Evolutionary conservation across 2,797 vertebrate genomes (phyloP), one percentile per base, ranked within the genome.

Genomic region (Sebastes vulpes): DNA sequence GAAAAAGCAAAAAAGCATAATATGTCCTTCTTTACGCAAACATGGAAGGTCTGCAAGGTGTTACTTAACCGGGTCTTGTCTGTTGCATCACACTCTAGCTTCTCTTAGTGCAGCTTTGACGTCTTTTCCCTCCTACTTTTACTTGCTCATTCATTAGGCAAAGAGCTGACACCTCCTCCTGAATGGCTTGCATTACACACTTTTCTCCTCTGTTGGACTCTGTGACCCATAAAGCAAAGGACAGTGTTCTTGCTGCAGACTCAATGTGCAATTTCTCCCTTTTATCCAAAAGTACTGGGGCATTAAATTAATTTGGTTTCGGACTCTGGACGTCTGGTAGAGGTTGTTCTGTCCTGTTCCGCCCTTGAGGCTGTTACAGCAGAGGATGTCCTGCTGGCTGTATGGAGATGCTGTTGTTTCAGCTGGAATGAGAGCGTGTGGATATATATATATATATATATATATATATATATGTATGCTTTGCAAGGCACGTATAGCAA

Each of bases 401-500:
- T 79, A 32, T 67, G 75, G 35, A 84, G 31, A 84, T 8, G 11
- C 65, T 93, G 84, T 91, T 93, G 32, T 87, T 92, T 72, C 92
- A 93, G 93, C 92, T 90, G 89, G 60, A 84, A 74, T 9, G 12
- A 74, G 67, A 69, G 53, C 58, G 72, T 69, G 65, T 71, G 28
- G 3, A 21, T 65, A 78, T 58, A 71, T 74, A 57, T 77, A 64
- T 65, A 78, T 58, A 65, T 77, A 63, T 16, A 18, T 42, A 42
- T 46, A 23, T 63, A 80, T 58, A 71, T 74, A 57, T 76, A 48
- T 32, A 4, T 25, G 50, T n/a, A 53, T 56, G 70, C 42, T 89
- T 65, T 72, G 50, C 25, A 67, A 58, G 68, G 81, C 7, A 71
- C 42, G 3, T 60, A 77, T 59, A 28, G 29, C 20, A 7, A 14